phyloP scores from a whole-genome alignment of 2,113 vertebrate genomes.

The Muntiacus reevesi region DNA sequence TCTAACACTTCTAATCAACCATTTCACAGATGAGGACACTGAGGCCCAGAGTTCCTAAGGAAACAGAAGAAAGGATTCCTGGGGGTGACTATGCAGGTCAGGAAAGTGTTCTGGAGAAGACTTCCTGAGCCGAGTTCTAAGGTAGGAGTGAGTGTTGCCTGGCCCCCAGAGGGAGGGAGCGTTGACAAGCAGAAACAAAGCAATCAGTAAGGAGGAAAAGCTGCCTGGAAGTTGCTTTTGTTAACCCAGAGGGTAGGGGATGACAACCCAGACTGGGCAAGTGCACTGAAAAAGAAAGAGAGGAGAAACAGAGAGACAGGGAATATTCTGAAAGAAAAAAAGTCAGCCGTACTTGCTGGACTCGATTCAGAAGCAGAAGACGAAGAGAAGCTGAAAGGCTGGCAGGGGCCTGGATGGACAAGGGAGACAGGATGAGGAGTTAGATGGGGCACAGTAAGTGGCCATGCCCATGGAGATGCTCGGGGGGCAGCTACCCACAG shows the following conservation, averaged over 20 bases:
- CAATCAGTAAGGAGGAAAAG: background rate
- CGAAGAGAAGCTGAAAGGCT: background rate
- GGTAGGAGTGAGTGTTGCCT: background rate
- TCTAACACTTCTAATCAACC: background rate
- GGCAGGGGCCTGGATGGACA: background rate
- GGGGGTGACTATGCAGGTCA: background rate
- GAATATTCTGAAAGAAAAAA: background rate
- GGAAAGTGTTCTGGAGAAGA: background rate
- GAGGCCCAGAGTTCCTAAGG: background rate
- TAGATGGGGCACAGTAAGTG: background rate
- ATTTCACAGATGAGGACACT: background rate
- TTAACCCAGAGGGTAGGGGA: background rate
- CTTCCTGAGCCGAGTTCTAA: background rate
- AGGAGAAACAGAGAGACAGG: background rate
- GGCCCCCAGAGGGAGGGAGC: background rate
- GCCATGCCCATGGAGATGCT: background rate
- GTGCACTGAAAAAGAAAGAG: background rate
- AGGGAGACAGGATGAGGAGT: background rate
- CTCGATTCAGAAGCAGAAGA: background rate
- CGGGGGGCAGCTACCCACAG: background rate
- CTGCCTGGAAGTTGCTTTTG: background rate
- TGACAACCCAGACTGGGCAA: background rate
- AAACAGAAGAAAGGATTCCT: background rate
- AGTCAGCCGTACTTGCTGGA: background rate
- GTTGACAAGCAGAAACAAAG: background rate